Evolutionary conservation across 2,888 invertebrate species (phyloP).

Genomic region (Nebria salina): DNA sequence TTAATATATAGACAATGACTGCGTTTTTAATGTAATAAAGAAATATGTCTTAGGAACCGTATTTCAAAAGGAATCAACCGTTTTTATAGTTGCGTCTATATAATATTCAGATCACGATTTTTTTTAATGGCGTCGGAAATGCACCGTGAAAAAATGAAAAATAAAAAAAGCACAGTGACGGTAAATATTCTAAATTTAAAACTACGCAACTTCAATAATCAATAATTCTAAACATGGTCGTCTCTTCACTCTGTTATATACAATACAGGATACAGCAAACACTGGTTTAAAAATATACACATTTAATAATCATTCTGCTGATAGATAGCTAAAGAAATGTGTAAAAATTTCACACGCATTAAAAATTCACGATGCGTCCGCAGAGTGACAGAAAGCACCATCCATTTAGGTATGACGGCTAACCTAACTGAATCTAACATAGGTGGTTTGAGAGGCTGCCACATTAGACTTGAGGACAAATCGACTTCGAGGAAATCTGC

Average conservation of each 20-base stretch:
- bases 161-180: background rate
- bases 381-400: background rate
- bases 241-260: background rate
- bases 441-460: background rate
- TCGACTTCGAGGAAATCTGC: background rate
- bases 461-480: background rate
- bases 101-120: background rate
- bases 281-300: background rate
- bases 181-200: background rate
- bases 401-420: background rate
- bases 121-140: background rate
- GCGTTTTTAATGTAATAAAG: too few relatives aligned
- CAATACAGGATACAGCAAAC: background rate
- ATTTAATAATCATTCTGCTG: background rate
- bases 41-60: too few relatives aligned
- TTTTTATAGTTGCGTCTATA: background rate
- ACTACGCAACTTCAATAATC: slow-evolving; percentile 1
- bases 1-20: too few relatives aligned
- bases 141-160: background rate
- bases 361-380: background rate
- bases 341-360: background rate
- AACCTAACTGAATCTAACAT: background rate
- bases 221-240: background rate
- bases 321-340: background rate
- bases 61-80: too few relatives aligned